Evolutionary conservation across 2,888 invertebrate species (phyloP), one percentile per base, ranked within the genome.

Genomic region (Apamea crenata): DNA sequence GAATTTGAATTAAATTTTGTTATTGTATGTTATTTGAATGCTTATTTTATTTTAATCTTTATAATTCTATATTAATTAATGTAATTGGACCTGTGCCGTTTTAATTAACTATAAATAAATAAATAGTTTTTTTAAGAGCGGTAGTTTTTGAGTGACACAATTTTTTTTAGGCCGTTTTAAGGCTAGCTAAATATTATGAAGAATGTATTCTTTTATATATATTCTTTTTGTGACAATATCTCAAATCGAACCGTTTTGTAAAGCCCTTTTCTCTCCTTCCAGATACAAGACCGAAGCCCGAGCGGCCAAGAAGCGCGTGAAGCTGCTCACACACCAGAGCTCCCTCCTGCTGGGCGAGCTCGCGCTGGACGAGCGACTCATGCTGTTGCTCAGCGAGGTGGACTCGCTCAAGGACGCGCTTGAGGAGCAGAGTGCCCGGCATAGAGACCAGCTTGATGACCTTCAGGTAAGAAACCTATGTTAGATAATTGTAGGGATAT

Each of bases 281-380:
- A 97, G 96, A 0, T 97, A 96, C 93, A 97, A 97, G 76, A 94
- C 95, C 18, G 97, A 97, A 89, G 97, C 97, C 0, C 95, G 97
- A 80, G 95, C 97, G 90, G 98, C 98, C 0, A 98, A 98, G 92
- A 98, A 98, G 87, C 95, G 96, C 0, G 96, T 94, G 0, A 94
- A 93, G 86, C 97, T 98, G 14, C 93, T 98, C 69, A 97, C 97
- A 0, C 98, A 98, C 91, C 98, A 98, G 94, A 98, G 98, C 89
- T 97, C 98, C 0, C 94, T 98, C 32, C 94, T 98, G 29, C 95
- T 98, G 95, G 97, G 97, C 0, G 97, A 98, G 66, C 94, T 97
- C 71, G 96, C 96, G 59, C 91, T 95, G 1, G 97, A 97, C 82
- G 97, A 97, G 87, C 93, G 97, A 12, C 96, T 97, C 56, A 93